Percentiles rank a stretch among this genome's conserved stretches.
Conservation (phyloP, 2,888 invertebrate genomes). For the Oscheius sp. region DNA sequence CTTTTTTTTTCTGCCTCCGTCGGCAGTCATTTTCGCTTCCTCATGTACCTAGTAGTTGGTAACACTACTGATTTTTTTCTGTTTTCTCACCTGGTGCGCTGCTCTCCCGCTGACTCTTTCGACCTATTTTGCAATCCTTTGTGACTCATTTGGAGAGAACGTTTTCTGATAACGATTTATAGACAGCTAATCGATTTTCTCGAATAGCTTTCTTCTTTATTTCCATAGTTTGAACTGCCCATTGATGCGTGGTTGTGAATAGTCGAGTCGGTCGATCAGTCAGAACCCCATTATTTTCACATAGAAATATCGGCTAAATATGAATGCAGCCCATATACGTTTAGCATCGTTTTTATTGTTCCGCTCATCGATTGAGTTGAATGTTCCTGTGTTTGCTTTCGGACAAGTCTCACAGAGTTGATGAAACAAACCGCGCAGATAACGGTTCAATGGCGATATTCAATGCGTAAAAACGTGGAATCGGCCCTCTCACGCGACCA, state of each 20-base stretch:
- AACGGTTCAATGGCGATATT: slow-evolving; percentile 8
- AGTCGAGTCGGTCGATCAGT: slow-evolving; percentile 7
- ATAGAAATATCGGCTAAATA: background rate
- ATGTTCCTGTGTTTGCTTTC: no score
- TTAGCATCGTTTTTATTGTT: background rate
- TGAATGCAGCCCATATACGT: no score
- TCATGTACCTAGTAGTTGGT: background rate
- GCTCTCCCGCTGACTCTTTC: background rate
- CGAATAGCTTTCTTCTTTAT: background rate
- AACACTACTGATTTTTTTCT: background rate
- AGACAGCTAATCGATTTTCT: background rate
- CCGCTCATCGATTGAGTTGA: background rate
- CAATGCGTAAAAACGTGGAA: slow-evolving; percentile 16
- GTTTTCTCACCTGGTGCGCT: background rate
- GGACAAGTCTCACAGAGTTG: no score
- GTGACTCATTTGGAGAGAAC: no score
- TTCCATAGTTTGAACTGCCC: background rate
- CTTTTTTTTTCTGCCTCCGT: background rate
- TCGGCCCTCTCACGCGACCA: background rate
- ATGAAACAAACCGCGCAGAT: slow-evolving; percentile 7
- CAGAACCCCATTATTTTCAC: slow-evolving; percentile 4
- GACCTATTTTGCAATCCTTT: background rate
- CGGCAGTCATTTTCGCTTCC: background rate
- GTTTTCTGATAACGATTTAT: background rate
- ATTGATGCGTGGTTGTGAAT: slow-evolving; percentile 17